Conservation (phyloP, 2,113 vertebrate species). For the Phrynocephalus versicolor region DNA sequence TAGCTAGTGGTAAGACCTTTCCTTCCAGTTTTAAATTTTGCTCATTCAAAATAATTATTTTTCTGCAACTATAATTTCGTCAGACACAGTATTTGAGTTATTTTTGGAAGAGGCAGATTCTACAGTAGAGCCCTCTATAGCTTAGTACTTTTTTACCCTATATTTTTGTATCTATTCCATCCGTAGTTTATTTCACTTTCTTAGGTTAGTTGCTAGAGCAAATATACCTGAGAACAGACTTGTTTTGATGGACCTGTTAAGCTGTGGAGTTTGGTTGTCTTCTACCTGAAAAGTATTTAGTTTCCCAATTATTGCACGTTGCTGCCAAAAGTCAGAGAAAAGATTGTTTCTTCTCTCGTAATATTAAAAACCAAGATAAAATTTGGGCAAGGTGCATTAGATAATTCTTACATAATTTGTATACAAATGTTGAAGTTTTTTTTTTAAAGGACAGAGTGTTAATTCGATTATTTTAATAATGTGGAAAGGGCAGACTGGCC, state of each 20-base stretch:
- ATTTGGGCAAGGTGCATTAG: background rate
- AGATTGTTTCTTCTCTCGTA: background rate
- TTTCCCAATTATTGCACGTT: background rate
- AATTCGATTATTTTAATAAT: conserved; percentile 1
- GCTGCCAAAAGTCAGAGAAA: background rate
- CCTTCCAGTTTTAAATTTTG: background rate
- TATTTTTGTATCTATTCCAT: background rate
- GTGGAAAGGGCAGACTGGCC: conserved; percentile 16
- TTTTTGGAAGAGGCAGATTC: background rate
- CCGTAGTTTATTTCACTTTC: background rate
- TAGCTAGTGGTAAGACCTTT: background rate
- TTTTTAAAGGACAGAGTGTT: background rate
- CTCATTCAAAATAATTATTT: background rate
- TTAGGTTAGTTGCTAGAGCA: background rate
- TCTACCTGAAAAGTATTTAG: background rate
- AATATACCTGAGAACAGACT: background rate
- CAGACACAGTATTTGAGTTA: background rate
- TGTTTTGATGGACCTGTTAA: background rate
- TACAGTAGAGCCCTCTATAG: background rate
- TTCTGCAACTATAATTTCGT: background rate
- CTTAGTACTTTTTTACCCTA: background rate
- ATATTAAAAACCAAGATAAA: background rate
- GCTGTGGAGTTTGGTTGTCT: background rate
- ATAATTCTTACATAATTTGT: background rate
- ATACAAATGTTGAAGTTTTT: background rate